Evolutionary conservation across 64 coral and sea anemone genomes (phyloP).

Genomic region (Montipora capricornis): DNA sequence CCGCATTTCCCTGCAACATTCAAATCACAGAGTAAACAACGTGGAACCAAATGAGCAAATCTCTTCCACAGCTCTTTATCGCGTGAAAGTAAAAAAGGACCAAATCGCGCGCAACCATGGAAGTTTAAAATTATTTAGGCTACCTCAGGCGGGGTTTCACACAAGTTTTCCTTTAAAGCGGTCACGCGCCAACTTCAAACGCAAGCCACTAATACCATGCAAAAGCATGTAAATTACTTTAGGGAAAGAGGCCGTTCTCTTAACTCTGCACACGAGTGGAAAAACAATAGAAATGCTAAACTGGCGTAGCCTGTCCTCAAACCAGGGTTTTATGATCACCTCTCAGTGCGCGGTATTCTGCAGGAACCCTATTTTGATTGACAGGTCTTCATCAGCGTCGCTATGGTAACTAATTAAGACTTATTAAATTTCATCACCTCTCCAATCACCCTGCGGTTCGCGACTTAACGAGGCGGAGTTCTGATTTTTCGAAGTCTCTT

Average conservation of each 20-base stretch:
- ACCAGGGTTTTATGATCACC: background rate
- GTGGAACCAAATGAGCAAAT: conserved; percentile 67
- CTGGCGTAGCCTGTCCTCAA: conserved; percentile 22
- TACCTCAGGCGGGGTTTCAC: conserved; percentile 23
- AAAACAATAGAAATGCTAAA: conserved; percentile 71
- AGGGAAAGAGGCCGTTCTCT: conserved; percentile 67
- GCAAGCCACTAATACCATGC: conserved; percentile 55
- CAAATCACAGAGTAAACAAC: conserved; percentile 88
- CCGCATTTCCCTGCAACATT: conserved; percentile 83
- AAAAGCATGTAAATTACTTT: conserved; percentile 92
- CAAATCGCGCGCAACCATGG: conserved; percentile 5
- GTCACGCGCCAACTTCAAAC: conserved; percentile 26
- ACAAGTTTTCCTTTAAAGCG: background rate
- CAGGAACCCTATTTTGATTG: conserved; percentile 78
- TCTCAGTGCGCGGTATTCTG: background rate
- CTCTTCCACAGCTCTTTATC: background rate
- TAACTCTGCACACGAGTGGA: conserved; percentile 78
- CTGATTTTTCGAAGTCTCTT: conserved; percentile 71
- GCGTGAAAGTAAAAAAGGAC: conserved; percentile 17
- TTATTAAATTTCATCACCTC: conserved; percentile 87
- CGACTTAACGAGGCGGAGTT: conserved; percentile 51
- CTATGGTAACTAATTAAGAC: conserved; percentile 83
- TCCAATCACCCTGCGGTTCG: conserved; percentile 72
- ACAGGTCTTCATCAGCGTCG: conserved; percentile 55
- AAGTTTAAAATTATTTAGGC: conserved; percentile 16